Conservation (phyloP, 2,888 invertebrate species). For the Caenorhabditis virilis region DNA sequence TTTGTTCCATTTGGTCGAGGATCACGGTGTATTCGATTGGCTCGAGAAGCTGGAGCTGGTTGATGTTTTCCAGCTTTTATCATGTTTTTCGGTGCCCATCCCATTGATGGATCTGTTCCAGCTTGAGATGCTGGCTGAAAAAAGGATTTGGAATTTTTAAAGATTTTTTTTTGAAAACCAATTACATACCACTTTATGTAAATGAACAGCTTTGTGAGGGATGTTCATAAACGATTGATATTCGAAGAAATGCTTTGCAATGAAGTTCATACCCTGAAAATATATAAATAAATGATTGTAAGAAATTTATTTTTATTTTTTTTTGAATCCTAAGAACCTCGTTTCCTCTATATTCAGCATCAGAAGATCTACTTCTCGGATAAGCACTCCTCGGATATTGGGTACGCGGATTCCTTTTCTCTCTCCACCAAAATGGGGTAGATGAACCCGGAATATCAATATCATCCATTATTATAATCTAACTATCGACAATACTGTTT, state of each 20-base stretch:
- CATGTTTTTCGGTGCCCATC: conserved; percentile 67
- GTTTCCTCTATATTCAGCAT: conserved; percentile 19
- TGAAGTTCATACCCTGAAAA: conserved; percentile 66
- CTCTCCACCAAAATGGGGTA: conserved; percentile 54
- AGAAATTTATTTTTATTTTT: no score
- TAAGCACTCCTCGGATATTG: conserved; percentile 26
- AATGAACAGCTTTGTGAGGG: conserved; percentile 67
- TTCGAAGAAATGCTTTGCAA: conserved; percentile 68
- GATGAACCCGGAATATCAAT: conserved; percentile 5
- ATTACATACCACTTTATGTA: conserved; percentile 65
- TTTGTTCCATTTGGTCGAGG: conserved; percentile 54
- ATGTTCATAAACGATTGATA: conserved; percentile 68
- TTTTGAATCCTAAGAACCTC: not conserved
- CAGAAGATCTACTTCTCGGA: conserved; percentile 42
- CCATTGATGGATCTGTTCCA: conserved; percentile 64
- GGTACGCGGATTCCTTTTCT: conserved; percentile 41
- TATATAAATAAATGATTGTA: no score
- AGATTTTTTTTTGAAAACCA: conserved; percentile 1
- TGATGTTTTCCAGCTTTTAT: conserved; percentile 62
- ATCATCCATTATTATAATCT: conserved; percentile 19
- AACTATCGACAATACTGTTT: no score
- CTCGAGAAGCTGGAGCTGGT: conserved; percentile 62
- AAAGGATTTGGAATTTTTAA: not conserved
- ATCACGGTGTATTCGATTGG: conserved; percentile 59
- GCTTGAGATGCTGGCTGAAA: conserved; percentile 64